These are phyloP conservation scores for Pangasius mekongensis DNA, from an alignment of 2,797 vertebrate genomes.

Conservation along the genomic window DNA sequence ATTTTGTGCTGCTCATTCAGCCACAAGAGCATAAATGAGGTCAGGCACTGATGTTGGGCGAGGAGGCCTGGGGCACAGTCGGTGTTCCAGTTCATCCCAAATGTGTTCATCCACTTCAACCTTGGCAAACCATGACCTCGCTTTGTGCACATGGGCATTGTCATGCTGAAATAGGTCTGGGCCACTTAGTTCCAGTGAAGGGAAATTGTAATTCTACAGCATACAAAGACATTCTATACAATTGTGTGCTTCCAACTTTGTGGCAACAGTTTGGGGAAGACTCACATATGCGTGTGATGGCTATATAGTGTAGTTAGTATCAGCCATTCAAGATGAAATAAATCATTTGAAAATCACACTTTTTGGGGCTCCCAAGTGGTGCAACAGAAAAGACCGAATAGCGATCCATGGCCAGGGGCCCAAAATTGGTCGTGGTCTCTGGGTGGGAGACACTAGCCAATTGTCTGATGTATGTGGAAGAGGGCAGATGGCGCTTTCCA, in stretches of 20 bases:
- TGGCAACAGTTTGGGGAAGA: background rate
- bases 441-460: background rate
- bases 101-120: background rate
- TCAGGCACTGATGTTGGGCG: background rate
- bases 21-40: background rate
- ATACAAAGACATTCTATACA: background rate
- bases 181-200: background rate
- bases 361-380: background rate
- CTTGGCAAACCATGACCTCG: background rate
- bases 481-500: background rate
- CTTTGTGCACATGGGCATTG: background rate
- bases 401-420: background rate
- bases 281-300: background rate
- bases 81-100: background rate
- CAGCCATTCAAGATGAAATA: background rate
- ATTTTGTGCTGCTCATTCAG: background rate
- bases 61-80: background rate
- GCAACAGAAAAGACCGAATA: background rate
- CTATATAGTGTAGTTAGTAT: background rate
- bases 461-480: slow-evolving; percentile 1
- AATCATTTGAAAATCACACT: background rate
- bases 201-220: background rate
- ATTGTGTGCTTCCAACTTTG: background rate
- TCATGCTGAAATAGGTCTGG: background rate
- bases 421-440: background rate